Conservation (phyloP, 2,888 invertebrate species). For the Norana najaformis region DNA sequence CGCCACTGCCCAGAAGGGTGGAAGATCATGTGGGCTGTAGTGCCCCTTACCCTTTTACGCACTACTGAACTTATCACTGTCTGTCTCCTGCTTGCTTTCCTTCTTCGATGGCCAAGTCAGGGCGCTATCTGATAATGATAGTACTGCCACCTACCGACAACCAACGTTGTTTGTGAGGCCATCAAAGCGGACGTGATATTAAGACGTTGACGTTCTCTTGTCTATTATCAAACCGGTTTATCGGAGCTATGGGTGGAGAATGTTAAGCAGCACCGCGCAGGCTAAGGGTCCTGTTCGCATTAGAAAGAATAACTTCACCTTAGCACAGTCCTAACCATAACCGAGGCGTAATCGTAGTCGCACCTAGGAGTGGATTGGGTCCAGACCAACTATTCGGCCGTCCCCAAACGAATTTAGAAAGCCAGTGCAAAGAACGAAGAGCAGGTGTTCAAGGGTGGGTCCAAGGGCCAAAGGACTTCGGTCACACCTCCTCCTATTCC, state of each 20-base stretch:
- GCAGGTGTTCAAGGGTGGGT: too few species aligned
- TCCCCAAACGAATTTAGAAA: too few species aligned
- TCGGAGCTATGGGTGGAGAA: background rate
- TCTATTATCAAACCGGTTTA: background rate
- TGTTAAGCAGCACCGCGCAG: background rate
- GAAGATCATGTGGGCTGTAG: too few species aligned
- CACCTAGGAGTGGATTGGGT: too few species aligned
- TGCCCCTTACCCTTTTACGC: background rate
- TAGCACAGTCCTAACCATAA: too few species aligned
- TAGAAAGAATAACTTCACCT: background rate
- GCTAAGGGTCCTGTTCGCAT: background rate
- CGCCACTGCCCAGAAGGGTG: too few species aligned
- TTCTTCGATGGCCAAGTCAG: background rate
- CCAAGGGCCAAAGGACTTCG: too few species aligned
- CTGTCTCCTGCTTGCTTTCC: background rate
- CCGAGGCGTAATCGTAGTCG: too few species aligned
- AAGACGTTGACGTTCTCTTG: background rate
- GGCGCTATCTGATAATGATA: background rate
- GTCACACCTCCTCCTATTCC: too few species aligned
- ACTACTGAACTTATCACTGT: background rate
- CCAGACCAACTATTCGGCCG: too few species aligned
- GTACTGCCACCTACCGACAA: background rate
- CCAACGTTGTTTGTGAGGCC: background rate
- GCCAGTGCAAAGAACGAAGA: too few species aligned
- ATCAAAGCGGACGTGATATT: background rate